Conservation (phyloP, 2,888 invertebrate genomes). For the Endotricha flammealis region DNA sequence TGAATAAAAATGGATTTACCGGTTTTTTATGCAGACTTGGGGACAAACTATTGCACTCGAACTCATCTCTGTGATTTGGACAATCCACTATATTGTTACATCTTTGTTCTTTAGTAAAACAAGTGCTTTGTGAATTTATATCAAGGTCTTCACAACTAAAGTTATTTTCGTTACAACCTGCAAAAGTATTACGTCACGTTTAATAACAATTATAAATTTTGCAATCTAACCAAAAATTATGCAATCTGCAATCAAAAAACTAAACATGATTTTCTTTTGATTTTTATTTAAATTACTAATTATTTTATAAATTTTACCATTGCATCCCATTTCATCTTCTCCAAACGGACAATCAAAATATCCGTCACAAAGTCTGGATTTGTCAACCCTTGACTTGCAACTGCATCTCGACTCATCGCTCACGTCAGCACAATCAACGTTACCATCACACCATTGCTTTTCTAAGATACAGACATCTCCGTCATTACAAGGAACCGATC, state of each 20-base stretch:
- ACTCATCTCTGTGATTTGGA: constrained; percentile 86
- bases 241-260: too few species aligned
- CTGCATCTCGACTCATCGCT: constrained; percentile 87
- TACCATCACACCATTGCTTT: constrained; percentile 83
- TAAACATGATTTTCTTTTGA: too few species aligned
- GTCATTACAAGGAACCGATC: constrained; percentile 42
- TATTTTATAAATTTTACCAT: constrained; percentile 66
- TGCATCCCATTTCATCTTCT: constrained; percentile 89
- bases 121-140: constrained; percentile 75
- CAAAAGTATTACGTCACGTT: constrained; percentile 11
- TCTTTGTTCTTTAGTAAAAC: constrained; percentile 82
- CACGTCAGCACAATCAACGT: constrained; percentile 85
- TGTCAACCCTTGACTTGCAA: constrained; percentile 83
- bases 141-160: constrained; percentile 84
- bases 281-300: too few species aligned
- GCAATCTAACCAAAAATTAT: too few species aligned
- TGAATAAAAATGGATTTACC: constrained; percentile 37
- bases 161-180: constrained; percentile 80
- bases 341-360: constrained; percentile 89
- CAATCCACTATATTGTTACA: constrained; percentile 86
- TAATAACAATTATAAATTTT: neutral
- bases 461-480: constrained; percentile 73
- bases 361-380: constrained; percentile 85
- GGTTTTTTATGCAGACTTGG: constrained; percentile 72
- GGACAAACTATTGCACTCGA: constrained; percentile 84